phyloP scores from a whole-genome alignment of 2,888 invertebrate species.

The Polymixis flavicincta region DNA sequence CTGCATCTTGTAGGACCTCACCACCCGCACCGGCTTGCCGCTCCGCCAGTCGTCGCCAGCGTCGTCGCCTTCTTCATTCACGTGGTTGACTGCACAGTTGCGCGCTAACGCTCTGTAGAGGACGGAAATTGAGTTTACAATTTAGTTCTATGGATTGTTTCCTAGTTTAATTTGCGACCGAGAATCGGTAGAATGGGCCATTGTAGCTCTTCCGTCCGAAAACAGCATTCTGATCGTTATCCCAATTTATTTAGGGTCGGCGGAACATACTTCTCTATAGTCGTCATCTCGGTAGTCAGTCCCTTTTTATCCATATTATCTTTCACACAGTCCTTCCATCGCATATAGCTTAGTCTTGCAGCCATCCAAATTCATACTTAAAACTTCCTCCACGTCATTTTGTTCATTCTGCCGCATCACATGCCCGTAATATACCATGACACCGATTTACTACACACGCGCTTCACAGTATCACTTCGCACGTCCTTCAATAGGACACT shows the following conservation, averaged over 20 bases:
- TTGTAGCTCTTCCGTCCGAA: neutral
- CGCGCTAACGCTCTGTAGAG: constrained; percentile 92
- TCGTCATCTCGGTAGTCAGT: neutral
- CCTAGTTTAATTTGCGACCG: neutral
- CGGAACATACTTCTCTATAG: neutral
- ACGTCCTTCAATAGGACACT: too few relatives aligned
- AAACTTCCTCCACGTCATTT: too few relatives aligned
- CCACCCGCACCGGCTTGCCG: constrained; percentile 95
- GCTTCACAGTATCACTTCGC: too few relatives aligned
- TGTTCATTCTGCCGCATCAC: too few relatives aligned
- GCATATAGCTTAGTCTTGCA: too few relatives aligned
- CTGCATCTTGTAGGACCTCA: constrained; percentile 93
- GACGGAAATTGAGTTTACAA: neutral
- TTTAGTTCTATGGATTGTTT: neutral
- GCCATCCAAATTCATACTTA: too few relatives aligned
- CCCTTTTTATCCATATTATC: too few relatives aligned
- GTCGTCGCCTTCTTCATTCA: constrained; percentile 92
- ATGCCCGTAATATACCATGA: too few relatives aligned
- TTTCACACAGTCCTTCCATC: too few relatives aligned
- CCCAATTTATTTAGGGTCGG: neutral
- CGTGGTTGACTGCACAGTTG: constrained; percentile 93
- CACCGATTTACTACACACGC: too few relatives aligned
- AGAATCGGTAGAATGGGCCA: neutral
- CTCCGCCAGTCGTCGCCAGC: constrained; percentile 92
- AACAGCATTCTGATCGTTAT: too few relatives aligned